phyloP scores from a whole-genome alignment of 2,113 vertebrate genomes.

The Psittacula cyanocephala region DNA sequence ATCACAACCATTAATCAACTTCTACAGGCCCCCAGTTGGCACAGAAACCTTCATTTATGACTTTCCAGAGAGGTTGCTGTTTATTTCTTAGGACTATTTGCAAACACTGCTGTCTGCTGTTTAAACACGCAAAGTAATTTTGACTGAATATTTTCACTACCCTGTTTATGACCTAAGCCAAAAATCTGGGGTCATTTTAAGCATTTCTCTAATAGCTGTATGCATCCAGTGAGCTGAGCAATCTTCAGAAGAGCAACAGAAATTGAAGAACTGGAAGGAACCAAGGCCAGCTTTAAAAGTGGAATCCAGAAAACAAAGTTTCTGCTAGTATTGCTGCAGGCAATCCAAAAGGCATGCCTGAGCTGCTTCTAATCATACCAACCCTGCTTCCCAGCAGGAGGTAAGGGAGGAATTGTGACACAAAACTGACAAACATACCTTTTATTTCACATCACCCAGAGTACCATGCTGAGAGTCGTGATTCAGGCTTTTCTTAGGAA shows the following conservation, averaged over 20 bases:
- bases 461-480: slow-evolving; percentile 24
- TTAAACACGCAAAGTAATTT: not conserved
- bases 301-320: slow-evolving; percentile 20
- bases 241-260: not conserved
- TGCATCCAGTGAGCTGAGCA: not conserved
- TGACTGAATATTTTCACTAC: slow-evolving; percentile 9
- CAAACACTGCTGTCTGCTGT: not conserved
- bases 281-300: slow-evolving; percentile 25
- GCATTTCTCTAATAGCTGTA: not conserved
- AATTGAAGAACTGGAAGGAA: not conserved
- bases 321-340: slow-evolving; percentile 37
- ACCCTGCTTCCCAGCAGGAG: slow-evolving; percentile 41
- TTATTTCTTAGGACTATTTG: slow-evolving; percentile 7
- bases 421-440: slow-evolving; percentile 51
- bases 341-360: slow-evolving; percentile 42
- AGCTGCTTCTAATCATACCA: slow-evolving; percentile 56
- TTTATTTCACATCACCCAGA: slow-evolving; percentile 42
- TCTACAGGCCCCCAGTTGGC: not conserved
- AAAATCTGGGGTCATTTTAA: slow-evolving; percentile 8
- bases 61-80: not conserved
- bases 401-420: slow-evolving; percentile 21
- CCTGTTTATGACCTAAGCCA: not conserved
- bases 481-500: not conserved
- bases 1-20: not conserved
- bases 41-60: not conserved